A percentile compares a stretch with the other conserved stretches of the same genome.
phyloP scores from a whole-genome alignment of 2,113 vertebrate species.

The Pleuronectes platessa region DNA sequence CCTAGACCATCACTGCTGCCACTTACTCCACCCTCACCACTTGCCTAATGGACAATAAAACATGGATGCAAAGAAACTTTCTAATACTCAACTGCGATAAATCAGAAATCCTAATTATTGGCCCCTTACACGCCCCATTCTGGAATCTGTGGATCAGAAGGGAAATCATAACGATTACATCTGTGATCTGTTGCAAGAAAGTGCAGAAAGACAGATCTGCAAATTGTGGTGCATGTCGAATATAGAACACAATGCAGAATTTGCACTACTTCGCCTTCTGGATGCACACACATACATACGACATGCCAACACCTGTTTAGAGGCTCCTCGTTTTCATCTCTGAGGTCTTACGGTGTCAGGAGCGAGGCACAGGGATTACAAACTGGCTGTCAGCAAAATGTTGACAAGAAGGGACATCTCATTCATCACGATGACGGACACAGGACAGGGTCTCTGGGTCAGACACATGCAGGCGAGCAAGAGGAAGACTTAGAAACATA shows the following conservation, averaged over 20 bases:
- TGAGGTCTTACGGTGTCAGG: conserved; percentile 19
- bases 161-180: too few species aligned
- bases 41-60: too few species aligned
- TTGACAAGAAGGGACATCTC: conserved; percentile 20
- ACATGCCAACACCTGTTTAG: background rate
- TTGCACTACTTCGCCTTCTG: background rate
- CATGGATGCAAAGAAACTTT: too few species aligned
- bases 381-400: conserved; percentile 35
- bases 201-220: background rate
- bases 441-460: conserved; percentile 36
- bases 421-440: conserved; percentile 51
- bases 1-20: too few species aligned
- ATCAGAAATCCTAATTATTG: too few species aligned
- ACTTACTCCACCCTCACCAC: too few species aligned
- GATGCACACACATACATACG: background rate
- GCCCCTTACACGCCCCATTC: too few species aligned
- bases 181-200: too few species aligned
- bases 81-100: too few species aligned
- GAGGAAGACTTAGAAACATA: conserved; percentile 32
- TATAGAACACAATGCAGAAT: too few species aligned
- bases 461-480: background rate
- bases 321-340: conserved; percentile 25
- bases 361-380: conserved; percentile 37
- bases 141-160: too few species aligned
- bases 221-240: background rate